Base-by-base conservation (phyloP, 1,140 invertebrate species). In the Limonius californicus region DNA sequence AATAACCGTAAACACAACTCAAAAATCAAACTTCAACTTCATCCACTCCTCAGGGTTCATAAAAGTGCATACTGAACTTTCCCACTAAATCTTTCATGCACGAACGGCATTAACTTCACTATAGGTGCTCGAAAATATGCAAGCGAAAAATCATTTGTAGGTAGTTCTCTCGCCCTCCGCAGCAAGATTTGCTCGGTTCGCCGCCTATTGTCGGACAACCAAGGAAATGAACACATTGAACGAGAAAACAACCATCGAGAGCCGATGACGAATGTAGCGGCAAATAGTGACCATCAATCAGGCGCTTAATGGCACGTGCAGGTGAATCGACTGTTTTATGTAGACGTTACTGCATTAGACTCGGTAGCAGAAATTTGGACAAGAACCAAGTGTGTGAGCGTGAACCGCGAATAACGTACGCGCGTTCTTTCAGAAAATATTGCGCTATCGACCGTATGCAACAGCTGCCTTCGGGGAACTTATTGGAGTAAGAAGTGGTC, bases 361-460 rank as follows among this genome's bases (percentile, higher is more conserved):
- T n/a, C 16, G n/a, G 43, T 8, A 45, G n/a, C 6, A n/a, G 43
- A 45, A 45, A 45, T 45, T 45, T n/a, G 43, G 16, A 45, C 39
- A 16, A 23, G 27, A 32, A 11, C 32, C 20, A 61, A 61, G 54
- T 65, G 43, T 62, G 45, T 32, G 53, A 43, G 20, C 47, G 35
- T 65, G n/a, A n/a, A n/a, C n/a, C n/a, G n/a, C n/a, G n/a, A n/a
- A n/a, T 30, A 54, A 15, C 27, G 47, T 12, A 47, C 15, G 66
- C 12, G 30, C 43, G 55, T 39, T 68, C 66, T 62, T 42, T 27
- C 47, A 64, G 67, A 68, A 68, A 68, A 58, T 58, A 68, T 68
- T 54, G 67, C 30, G 27, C 57, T 64, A 62, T 61, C 59, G 55
- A 55, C 55, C 43, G 55, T 62, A 43, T 42, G 32, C 42, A 56